Evolutionary conservation across 2,888 invertebrate species (phyloP).

Genomic region (Eumacrocentrus americanus): DNA sequence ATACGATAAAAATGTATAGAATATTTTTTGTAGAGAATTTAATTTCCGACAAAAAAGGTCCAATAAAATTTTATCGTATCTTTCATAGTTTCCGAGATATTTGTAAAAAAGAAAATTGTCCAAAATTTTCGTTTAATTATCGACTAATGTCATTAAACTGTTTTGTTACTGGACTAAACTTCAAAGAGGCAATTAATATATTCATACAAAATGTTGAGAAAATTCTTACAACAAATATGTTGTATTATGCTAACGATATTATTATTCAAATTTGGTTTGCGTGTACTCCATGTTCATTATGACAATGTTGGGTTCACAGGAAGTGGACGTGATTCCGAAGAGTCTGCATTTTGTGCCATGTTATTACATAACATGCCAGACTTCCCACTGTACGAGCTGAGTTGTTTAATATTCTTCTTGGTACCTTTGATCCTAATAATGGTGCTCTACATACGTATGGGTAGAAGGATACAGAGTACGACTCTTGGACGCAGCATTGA

Average conservation of each 20-base stretch:
- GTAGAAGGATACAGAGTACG: constrained; percentile 66
- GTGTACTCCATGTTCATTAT: constrained; percentile 1
- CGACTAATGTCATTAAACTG: no score
- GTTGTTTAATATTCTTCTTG: constrained; percentile 82
- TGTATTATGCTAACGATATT: neutral
- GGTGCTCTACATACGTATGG: constrained; percentile 80
- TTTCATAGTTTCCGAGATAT: neutral
- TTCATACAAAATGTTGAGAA: neutral
- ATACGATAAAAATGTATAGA: neutral
- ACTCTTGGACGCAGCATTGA: constrained; percentile 60
- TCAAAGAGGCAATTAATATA: neutral
- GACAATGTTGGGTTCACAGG: constrained; percentile 50
- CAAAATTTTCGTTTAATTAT: no score
- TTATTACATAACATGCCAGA: constrained; percentile 63
- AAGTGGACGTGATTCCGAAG: constrained; percentile 63
- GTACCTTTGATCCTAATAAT: constrained; percentile 74
- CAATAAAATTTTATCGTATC: neutral
- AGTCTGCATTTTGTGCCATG: constrained; percentile 82
- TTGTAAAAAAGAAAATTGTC: neutral
- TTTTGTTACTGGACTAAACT: no score
- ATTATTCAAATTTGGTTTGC: no score
- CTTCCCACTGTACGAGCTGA: constrained; percentile 78
- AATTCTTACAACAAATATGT: neutral
- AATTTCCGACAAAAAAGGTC: neutral
- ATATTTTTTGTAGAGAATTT: neutral